Percentiles rank a stretch among this genome's conserved stretches.
Conservation (phyloP, 1,140 invertebrate species). For the Centruroides vittatus region DNA sequence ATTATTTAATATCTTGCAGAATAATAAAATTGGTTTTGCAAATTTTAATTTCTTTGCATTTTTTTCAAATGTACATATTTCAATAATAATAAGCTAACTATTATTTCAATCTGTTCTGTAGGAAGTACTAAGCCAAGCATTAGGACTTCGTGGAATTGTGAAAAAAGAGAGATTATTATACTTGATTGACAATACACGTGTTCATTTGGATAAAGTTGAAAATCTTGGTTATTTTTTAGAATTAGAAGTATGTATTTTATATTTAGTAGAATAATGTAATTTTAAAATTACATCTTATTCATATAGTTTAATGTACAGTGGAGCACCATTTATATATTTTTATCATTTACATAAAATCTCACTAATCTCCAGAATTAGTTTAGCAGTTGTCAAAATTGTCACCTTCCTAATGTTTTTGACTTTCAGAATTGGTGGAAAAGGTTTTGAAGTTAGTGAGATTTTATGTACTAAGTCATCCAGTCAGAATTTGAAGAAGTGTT, state of each 20-base stretch:
- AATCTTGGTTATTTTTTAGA: slow-evolving; percentile 75
- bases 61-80: too few relatives aligned
- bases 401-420: too few relatives aligned
- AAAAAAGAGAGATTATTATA: slow-evolving; percentile 57
- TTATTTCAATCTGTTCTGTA: slow-evolving; percentile 7
- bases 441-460: too few relatives aligned
- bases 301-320: not conserved
- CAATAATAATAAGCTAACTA: too few relatives aligned
- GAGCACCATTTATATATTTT: not conserved
- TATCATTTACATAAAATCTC: not conserved
- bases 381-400: too few relatives aligned
- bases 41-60: too few relatives aligned
- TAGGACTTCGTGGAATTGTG: slow-evolving; percentile 49
- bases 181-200: slow-evolving; percentile 63
- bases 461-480: too few relatives aligned
- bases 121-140: slow-evolving; percentile 28
- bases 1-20: too few relatives aligned
- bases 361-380: too few relatives aligned
- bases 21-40: too few relatives aligned
- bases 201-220: slow-evolving; percentile 73
- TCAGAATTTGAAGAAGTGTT: too few relatives aligned
- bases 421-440: too few relatives aligned
- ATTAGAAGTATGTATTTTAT: slow-evolving; percentile 49
- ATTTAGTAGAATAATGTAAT: not conserved
- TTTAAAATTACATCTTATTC: not conserved